Evolutionary conservation across 2,797 vertebrate genomes (phyloP).

Genomic region (Stomatorhinus walkeri): DNA sequence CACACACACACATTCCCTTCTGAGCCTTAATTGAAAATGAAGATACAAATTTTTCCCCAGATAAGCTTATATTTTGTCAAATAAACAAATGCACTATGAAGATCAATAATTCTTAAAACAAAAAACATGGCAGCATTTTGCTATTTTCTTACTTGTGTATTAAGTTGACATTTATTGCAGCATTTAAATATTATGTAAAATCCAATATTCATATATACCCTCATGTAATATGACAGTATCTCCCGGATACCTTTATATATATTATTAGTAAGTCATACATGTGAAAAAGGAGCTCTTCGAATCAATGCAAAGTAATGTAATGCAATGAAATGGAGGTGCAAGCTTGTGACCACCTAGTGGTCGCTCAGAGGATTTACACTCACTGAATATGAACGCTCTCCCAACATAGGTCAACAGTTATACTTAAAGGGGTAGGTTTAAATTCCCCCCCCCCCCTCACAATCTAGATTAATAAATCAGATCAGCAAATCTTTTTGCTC

Average conservation of each 20-base stretch:
- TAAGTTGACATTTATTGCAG: neutral
- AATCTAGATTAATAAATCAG: neutral
- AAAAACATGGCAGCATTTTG: neutral
- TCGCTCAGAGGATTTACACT: neutral
- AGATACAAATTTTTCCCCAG: neutral
- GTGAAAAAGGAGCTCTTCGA: neutral
- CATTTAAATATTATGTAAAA: neutral
- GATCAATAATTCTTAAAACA: neutral
- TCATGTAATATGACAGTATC: neutral
- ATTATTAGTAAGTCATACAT: neutral
- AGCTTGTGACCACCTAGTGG: constrained; percentile 11
- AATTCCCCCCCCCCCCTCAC: neutral
- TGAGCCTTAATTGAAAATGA: neutral
- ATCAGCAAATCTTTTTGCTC: neutral
- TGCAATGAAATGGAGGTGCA: neutral
- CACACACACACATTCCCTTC: neutral
- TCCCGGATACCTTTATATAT: neutral
- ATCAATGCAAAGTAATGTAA: neutral
- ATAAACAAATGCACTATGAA: neutral
- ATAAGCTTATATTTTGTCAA: neutral
- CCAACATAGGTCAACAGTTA: neutral
- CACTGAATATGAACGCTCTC: neutral
- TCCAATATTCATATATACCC: neutral
- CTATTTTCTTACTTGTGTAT: neutral
- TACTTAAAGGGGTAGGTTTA: neutral